phyloP scores from a whole-genome alignment of 2,113 vertebrate genomes.

The Meleagris gallopavo region DNA sequence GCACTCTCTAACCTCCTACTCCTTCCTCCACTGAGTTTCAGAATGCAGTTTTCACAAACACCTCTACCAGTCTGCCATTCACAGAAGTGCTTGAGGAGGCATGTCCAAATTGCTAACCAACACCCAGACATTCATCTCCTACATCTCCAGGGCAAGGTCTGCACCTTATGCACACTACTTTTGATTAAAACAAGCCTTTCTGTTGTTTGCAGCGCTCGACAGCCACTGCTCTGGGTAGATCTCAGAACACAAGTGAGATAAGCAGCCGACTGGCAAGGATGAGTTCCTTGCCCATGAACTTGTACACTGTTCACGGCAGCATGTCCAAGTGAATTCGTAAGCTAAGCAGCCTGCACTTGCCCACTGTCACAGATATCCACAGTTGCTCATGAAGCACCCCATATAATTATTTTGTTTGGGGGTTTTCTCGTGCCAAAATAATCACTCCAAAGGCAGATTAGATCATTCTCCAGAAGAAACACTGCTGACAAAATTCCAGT shows the following conservation, averaged over 20 bases:
- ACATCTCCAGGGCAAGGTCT: background rate
- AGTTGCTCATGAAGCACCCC: background rate
- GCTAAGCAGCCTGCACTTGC: fast-evolving
- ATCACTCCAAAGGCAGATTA: background rate
- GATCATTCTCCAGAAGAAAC: background rate
- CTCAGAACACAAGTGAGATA: background rate
- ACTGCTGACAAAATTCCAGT: background rate
- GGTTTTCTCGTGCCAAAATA: background rate
- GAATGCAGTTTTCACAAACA: background rate
- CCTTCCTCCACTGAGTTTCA: background rate
- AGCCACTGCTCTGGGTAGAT: background rate
- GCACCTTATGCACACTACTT: fast-evolving
- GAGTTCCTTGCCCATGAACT: background rate
- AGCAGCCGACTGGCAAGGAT: background rate
- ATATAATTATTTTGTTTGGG: background rate
- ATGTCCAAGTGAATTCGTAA: background rate
- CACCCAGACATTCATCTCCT: background rate
- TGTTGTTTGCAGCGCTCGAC: background rate
- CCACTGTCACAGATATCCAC: background rate
- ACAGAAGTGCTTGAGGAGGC: background rate
- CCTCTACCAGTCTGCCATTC: background rate
- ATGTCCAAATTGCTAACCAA: fast-evolving
- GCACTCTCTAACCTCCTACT: background rate
- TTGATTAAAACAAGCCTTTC: background rate
- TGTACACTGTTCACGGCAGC: background rate